A percentile compares a stretch with the other conserved stretches of the same genome.
Evolutionary conservation across 2,113 vertebrate genomes (phyloP).

Genomic region (Epinephelus cyanopodus): DNA sequence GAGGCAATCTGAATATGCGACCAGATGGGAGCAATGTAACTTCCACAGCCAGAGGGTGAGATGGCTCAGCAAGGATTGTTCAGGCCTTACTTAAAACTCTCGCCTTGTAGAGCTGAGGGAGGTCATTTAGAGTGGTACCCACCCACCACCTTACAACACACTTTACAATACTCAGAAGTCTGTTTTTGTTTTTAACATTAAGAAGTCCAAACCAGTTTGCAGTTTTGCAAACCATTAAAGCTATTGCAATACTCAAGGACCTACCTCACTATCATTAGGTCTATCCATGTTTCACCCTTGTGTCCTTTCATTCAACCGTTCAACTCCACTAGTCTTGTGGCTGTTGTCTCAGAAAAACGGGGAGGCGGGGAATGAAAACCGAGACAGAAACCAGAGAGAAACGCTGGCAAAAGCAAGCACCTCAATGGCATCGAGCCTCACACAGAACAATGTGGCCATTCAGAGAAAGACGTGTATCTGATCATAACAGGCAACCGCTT

Average conservation of each 20-base stretch:
- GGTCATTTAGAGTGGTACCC: too few relatives aligned
- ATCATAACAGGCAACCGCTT: slow-evolving; percentile 41
- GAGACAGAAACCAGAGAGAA: slow-evolving; percentile 37
- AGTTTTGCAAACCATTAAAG: neutral
- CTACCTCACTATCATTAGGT: neutral
- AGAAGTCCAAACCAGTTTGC: too few relatives aligned
- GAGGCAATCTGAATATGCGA: too few relatives aligned
- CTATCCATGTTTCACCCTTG: neutral
- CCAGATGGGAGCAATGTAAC: too few relatives aligned
- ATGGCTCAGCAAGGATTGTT: too few relatives aligned
- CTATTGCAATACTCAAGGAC: neutral
- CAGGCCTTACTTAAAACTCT: too few relatives aligned
- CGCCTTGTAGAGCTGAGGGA: too few relatives aligned
- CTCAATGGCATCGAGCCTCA: neutral
- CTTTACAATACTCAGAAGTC: too few relatives aligned
- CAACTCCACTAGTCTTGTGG: neutral
- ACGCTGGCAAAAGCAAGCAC: slow-evolving; percentile 18
- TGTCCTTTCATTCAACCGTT: slow-evolving; percentile 25
- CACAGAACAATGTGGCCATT: slow-evolving; percentile 65
- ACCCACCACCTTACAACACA: too few relatives aligned
- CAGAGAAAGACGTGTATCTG: slow-evolving; percentile 53
- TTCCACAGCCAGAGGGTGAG: too few relatives aligned
- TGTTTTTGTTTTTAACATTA: too few relatives aligned
- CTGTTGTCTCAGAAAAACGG: slow-evolving; percentile 16
- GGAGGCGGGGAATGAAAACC: neutral